phyloP scores from a whole-genome alignment of 2,113 vertebrate species.

The Smithornis capensis region DNA sequence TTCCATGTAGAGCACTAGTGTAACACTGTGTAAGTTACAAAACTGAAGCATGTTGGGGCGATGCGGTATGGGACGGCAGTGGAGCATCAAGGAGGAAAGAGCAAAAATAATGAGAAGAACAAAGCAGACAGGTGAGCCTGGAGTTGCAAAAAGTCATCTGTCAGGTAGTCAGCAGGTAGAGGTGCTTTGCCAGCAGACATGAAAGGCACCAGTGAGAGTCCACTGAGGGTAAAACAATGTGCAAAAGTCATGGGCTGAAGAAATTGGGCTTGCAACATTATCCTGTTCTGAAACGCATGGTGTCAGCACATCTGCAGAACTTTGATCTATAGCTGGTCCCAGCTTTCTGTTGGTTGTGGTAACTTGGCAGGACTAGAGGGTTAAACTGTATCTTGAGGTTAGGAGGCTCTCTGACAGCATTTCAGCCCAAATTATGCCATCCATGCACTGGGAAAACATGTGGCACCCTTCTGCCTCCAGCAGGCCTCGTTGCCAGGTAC shows the following conservation, averaged over 20 bases:
- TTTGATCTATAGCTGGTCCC: not conserved
- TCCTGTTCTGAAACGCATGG: not conserved
- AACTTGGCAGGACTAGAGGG: not conserved
- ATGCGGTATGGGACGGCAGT: not conserved
- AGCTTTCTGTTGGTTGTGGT: not conserved
- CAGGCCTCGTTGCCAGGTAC: not conserved
- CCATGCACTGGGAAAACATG: not conserved
- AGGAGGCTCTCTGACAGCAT: not conserved
- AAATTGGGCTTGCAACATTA: not conserved
- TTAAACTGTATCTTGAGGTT: not conserved
- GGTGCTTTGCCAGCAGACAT: not conserved
- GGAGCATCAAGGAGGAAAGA: not conserved
- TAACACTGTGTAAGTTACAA: fast-evolving
- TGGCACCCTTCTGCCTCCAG: not conserved
- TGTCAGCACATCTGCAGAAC: not conserved
- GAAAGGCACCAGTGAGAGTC: not conserved
- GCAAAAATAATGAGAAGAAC: not conserved
- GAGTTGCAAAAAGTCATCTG: not conserved
- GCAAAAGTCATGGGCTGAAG: not conserved
- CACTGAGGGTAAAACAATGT: not conserved
- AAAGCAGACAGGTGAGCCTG: not conserved
- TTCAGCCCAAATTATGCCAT: not conserved
- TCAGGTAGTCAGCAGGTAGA: not conserved
- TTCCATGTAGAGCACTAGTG: fast-evolving
- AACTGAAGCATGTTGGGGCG: not conserved